These are phyloP conservation scores for Drosophila nr. medialis DNA, from an alignment of 2,888 invertebrate genomes.

Conservation along the genomic window DNA sequence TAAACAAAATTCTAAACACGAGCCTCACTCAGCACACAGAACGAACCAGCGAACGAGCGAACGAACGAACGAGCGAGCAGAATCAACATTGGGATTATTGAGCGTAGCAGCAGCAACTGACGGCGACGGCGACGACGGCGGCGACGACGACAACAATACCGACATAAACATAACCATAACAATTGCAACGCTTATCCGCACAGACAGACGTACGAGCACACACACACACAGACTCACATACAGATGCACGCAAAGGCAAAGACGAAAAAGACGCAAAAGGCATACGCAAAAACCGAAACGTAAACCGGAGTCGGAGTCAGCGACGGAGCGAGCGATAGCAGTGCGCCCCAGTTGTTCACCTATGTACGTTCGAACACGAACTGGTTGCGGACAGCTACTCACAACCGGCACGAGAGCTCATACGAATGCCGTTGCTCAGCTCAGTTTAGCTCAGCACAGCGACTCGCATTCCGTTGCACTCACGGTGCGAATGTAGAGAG, in stretches of 20 bases:
- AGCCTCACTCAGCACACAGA: slow-evolving; percentile 63
- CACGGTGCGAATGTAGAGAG: slow-evolving; percentile 26
- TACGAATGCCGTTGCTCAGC: slow-evolving; percentile 68
- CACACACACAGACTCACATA: slow-evolving; percentile 22
- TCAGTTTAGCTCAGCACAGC: slow-evolving; percentile 20
- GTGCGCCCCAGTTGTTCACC: slow-evolving; percentile 82
- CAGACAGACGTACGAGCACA: slow-evolving; percentile 33
- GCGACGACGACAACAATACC: slow-evolving; percentile 42
- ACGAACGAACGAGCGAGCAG: slow-evolving; percentile 57
- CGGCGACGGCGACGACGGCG: slow-evolving; percentile 20
- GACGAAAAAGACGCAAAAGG: slow-evolving; percentile 18
- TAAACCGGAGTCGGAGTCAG: slow-evolving; percentile 42
- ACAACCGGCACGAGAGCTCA: slow-evolving; percentile 65
- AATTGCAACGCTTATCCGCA: slow-evolving; percentile 65
- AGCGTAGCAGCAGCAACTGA: slow-evolving; percentile 50
- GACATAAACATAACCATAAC: slow-evolving; percentile 68
- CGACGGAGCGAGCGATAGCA: slow-evolving; percentile 49
- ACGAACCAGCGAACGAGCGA: slow-evolving; percentile 56
- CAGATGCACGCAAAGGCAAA: slow-evolving; percentile 50
- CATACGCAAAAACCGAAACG: slow-evolving; percentile 42
- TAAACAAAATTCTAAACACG: slow-evolving; percentile 63
- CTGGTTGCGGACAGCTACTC: slow-evolving; percentile 78
- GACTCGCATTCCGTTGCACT: slow-evolving; percentile 71
- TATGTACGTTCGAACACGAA: slow-evolving; percentile 84
- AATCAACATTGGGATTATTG: slow-evolving; percentile 68